Evolutionary conservation across 2,113 vertebrate genomes (phyloP).

Genomic region (Daboia siamensis): DNA sequence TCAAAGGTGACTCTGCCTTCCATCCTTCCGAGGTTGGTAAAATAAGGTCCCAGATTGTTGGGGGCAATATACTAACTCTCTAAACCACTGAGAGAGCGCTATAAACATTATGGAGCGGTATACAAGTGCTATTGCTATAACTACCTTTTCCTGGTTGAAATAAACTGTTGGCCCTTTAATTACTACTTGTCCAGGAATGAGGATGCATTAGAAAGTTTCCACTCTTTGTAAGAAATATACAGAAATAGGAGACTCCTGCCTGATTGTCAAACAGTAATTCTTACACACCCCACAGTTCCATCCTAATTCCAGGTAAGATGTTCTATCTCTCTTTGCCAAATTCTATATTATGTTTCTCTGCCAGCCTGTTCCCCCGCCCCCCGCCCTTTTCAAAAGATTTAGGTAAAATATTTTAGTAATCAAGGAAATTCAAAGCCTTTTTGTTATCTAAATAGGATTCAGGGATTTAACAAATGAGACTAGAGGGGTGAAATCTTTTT

Average conservation of each 20-base stretch:
- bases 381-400: background rate
- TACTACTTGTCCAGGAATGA: background rate
- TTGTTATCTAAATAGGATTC: background rate
- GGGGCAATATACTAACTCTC: background rate
- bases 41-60: background rate
- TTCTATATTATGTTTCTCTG: background rate
- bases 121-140: background rate
- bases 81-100: background rate
- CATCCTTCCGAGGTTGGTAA: background rate
- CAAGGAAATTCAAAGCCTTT: background rate
- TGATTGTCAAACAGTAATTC: background rate
- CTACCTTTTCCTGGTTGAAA: background rate
- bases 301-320: background rate
- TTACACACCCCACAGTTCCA: background rate
- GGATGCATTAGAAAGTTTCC: background rate
- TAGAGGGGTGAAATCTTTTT: background rate
- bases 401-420: background rate
- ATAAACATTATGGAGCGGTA: background rate
- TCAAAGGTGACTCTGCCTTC: background rate
- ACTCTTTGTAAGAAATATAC: background rate
- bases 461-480: background rate
- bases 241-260: background rate
- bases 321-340: background rate
- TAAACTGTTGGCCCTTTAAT: background rate
- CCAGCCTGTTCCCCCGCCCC: too few relatives aligned